Evolutionary conservation across 1,140 invertebrate species (phyloP).

Genomic region (Chymomyza costata): DNA sequence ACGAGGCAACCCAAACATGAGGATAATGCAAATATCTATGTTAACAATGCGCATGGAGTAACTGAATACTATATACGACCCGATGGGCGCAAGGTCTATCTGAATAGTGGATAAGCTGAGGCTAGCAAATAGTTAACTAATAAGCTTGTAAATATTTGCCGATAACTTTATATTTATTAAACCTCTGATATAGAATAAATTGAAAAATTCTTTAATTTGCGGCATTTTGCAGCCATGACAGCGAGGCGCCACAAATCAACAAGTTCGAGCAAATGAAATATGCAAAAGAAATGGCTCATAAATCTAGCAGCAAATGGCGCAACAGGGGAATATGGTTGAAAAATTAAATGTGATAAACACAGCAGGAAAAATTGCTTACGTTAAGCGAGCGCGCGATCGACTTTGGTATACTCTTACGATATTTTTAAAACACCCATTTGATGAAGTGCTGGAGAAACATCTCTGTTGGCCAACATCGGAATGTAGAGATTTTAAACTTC

Average conservation of each 20-base stretch:
- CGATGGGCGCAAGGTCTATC: conserved; percentile 64
- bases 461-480: too few species aligned
- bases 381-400: too few species aligned
- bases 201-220: not conserved
- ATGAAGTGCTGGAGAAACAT: too few species aligned
- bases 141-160: conserved; percentile 42
- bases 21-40: conserved; percentile 67
- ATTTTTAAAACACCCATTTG: too few species aligned
- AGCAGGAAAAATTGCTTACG: too few species aligned
- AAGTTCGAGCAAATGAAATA: conserved; percentile 42
- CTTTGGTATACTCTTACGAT: too few species aligned
- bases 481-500: too few species aligned
- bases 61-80: conserved; percentile 69
- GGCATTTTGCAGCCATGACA: too few species aligned
- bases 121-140: not conserved
- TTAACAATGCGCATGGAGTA: conserved; percentile 65
- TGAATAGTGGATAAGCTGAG: conserved; percentile 30
- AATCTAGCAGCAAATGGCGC: conserved; percentile 51
- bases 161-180: conserved; percentile 46
- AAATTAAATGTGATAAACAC: conserved; percentile 64
- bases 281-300: conserved; percentile 44
- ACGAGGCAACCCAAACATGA: conserved; percentile 37
- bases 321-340: conserved; percentile 48
- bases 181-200: too few species aligned
- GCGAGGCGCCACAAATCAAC: conserved; percentile 32